phyloP scores from a whole-genome alignment of 2,113 vertebrate species.

The Oncorhynchus gorbuscha region DNA sequence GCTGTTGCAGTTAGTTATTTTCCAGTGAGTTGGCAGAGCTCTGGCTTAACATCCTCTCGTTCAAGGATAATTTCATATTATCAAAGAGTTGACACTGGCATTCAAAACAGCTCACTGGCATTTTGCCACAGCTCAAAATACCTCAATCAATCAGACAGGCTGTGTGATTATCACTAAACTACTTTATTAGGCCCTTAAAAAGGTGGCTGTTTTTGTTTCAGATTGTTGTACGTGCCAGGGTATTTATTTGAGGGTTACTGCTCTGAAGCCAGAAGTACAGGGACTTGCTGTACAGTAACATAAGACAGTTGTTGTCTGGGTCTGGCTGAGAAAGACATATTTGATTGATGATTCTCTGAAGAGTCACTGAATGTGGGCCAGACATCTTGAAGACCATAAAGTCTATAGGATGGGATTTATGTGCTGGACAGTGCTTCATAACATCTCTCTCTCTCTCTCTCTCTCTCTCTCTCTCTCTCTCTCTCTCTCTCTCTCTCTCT shows the following conservation, averaged over 20 bases:
- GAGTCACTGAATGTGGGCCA: background rate
- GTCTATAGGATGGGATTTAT: slow-evolving; percentile 52
- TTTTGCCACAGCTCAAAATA: slow-evolving; percentile 20
- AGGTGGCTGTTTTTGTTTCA: background rate
- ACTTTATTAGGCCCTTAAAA: background rate
- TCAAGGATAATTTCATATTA: slow-evolving; percentile 36
- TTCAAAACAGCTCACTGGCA: slow-evolving; percentile 16
- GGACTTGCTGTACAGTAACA: background rate
- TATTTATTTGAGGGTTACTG: background rate
- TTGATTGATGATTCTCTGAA: background rate
- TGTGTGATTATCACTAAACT: background rate
- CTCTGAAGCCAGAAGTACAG: background rate
- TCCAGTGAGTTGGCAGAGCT: slow-evolving; percentile 43
- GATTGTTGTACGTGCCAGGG: background rate
- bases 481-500: too few species aligned
- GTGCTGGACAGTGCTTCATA: slow-evolving; percentile 10
- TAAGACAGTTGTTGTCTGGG: background rate
- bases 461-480: too few species aligned
- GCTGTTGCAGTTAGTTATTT: slow-evolving; percentile 37
- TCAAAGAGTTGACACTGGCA: slow-evolving; percentile 22
- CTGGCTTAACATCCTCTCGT: slow-evolving; percentile 17
- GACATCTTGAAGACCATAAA: slow-evolving; percentile 22
- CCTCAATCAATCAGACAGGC: background rate
- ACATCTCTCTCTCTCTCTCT: too few species aligned
- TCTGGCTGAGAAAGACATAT: background rate